phyloP scores from a whole-genome alignment of 2,888 invertebrate species.

The Microplitis manilae region DNA sequence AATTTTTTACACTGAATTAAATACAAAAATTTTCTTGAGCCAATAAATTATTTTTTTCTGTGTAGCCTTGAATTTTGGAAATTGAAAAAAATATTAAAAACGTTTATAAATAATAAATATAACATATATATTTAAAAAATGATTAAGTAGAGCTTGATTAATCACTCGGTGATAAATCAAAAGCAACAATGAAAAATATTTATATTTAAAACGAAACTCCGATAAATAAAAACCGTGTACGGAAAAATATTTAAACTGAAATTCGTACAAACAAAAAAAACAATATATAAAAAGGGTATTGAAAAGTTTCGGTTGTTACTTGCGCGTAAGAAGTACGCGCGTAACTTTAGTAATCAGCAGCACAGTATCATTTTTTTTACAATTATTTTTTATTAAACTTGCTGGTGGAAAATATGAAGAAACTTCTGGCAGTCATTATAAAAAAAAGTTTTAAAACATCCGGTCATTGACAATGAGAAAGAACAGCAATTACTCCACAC shows the following conservation, averaged over 20 bases:
- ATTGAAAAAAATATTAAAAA: background rate
- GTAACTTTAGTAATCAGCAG: background rate
- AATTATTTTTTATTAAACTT: background rate
- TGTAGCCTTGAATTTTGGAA: background rate
- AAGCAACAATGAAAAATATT: background rate
- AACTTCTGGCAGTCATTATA: background rate
- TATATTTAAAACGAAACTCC: background rate
- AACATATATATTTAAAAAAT: background rate
- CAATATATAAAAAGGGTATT: background rate
- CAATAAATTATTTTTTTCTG: background rate
- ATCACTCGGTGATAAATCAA: background rate
- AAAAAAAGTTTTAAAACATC: background rate
- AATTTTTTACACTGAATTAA: too few relatives aligned
- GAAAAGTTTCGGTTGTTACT: background rate
- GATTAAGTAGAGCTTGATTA: slow-evolving; percentile 1
- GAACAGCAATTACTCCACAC: background rate
- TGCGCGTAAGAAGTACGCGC: background rate
- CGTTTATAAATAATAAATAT: too few relatives aligned
- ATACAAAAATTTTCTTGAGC: too few relatives aligned
- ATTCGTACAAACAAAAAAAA: background rate
- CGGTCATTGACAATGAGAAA: background rate
- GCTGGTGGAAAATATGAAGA: background rate
- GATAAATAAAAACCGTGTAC: background rate
- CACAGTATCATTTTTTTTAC: background rate
- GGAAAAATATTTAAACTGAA: background rate